Evolutionary conservation across 2,888 invertebrate genomes (phyloP).

Genomic region (Melieria crassipennis): DNA sequence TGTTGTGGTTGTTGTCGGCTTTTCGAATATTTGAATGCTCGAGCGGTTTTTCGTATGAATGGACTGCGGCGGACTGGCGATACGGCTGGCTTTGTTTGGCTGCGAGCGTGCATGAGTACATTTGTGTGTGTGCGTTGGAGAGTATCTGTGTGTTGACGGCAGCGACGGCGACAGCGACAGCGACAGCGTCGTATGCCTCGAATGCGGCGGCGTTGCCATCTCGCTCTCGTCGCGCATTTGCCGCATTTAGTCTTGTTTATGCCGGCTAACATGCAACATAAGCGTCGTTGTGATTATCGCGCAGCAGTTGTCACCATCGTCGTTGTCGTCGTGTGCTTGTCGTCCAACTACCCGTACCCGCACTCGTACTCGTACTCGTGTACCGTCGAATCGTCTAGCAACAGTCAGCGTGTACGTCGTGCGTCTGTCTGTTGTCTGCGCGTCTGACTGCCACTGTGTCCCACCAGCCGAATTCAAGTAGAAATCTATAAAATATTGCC

Average conservation of each 20-base stretch:
- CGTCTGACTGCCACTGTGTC: neutral
- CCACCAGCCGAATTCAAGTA: neutral
- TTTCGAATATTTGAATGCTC: too few species aligned
- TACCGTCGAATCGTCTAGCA: too few species aligned
- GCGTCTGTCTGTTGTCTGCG: neutral
- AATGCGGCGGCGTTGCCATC: constrained; percentile 39
- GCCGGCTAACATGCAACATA: constrained; percentile 58
- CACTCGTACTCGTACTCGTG: too few species aligned
- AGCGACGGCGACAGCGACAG: too few species aligned
- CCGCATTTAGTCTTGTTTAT: constrained; percentile 57
- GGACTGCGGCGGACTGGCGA: too few species aligned
- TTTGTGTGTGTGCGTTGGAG: neutral
- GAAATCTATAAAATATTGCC: neutral
- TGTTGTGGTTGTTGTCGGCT: too few species aligned
- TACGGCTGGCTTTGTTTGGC: too few species aligned
- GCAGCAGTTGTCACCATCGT: constrained; percentile 33
- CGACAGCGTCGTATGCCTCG: neutral
- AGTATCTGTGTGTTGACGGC: too few species aligned
- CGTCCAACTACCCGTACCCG: neutral
- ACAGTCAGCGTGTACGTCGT: constrained; percentile 11
- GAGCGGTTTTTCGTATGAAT: too few species aligned
- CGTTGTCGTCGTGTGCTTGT: constrained; percentile 21
- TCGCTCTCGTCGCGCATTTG: constrained; percentile 45
- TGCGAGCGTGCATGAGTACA: neutral
- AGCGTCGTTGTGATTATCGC: constrained; percentile 42